These are phyloP conservation scores for Notamacropus eugenii DNA, from an alignment of 2,797 vertebrate genomes.

Conservation along the genomic window DNA sequence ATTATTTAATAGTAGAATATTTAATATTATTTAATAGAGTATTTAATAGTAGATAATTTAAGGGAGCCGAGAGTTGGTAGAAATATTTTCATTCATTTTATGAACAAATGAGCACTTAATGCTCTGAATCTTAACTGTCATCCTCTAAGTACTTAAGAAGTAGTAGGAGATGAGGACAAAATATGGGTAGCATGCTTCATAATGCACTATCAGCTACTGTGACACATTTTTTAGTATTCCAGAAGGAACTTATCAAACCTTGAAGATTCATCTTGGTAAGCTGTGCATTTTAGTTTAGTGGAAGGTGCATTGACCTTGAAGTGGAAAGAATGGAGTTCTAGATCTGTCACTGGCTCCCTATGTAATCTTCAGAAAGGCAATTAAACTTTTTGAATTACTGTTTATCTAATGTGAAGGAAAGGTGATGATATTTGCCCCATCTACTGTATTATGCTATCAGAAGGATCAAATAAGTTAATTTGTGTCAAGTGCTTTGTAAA, in stretches of 20 bases:
- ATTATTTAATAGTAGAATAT: background rate
- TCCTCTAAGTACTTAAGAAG: background rate
- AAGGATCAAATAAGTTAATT: background rate
- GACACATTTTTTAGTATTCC: background rate
- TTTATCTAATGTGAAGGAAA: background rate
- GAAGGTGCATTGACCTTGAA: background rate
- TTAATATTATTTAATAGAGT: background rate
- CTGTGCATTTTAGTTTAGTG: background rate
- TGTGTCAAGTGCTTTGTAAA: background rate
- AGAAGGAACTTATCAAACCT: background rate
- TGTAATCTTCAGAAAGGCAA: background rate
- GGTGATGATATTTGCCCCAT: background rate
- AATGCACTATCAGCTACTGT: background rate
- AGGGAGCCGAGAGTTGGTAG: background rate
- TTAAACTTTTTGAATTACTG: background rate
- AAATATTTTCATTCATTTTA: background rate
- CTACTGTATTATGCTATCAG: background rate
- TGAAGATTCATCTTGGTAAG: background rate
- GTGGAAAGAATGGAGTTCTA: background rate
- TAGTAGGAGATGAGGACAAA: background rate
- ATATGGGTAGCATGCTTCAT: background rate
- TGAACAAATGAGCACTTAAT: background rate
- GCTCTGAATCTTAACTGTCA: fast-evolving
- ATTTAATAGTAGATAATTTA: background rate
- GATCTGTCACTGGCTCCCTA: background rate